phyloP scores from a whole-genome alignment of 2,113 vertebrate species.

The Gallinago paraguaiae region DNA sequence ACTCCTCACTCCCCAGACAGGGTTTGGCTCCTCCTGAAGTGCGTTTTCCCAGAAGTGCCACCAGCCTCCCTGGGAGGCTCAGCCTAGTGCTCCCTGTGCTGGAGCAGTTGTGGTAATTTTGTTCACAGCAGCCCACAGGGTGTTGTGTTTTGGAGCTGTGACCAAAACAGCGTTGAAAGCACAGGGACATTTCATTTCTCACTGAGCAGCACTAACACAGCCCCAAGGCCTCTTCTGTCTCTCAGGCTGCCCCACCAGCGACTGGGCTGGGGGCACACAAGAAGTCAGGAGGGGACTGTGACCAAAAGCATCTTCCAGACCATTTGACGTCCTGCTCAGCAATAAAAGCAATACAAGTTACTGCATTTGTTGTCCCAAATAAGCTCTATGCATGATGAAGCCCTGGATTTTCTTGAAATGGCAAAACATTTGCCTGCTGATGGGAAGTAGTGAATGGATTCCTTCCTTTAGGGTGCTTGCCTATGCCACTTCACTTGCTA shows the following conservation, averaged over 20 bases:
- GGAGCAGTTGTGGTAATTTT: too few species aligned
- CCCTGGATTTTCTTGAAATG: neutral
- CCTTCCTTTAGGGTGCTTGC: neutral
- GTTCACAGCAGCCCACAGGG: neutral
- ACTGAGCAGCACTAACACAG: neutral
- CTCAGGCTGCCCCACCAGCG: neutral
- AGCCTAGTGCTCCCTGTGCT: rapidly evolving
- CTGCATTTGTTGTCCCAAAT: neutral
- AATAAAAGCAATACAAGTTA: neutral
- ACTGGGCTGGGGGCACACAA: too few species aligned
- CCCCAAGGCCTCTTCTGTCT: neutral
- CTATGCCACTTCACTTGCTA: neutral
- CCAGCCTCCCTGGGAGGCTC: neutral
- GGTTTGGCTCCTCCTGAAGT: neutral
- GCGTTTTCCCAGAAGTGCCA: neutral
- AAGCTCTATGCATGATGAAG: neutral
- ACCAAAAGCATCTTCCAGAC: neutral
- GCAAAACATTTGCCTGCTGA: rapidly evolving
- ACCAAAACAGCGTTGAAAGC: rapidly evolving
- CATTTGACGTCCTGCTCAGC: neutral
- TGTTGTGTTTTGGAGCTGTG: neutral
- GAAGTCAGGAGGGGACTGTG: too few species aligned
- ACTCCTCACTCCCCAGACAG: neutral
- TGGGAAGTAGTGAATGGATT: neutral
- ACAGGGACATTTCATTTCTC: rapidly evolving